Conservation (phyloP, 2,797 vertebrate genomes). For the Simalia tracyae region DNA sequence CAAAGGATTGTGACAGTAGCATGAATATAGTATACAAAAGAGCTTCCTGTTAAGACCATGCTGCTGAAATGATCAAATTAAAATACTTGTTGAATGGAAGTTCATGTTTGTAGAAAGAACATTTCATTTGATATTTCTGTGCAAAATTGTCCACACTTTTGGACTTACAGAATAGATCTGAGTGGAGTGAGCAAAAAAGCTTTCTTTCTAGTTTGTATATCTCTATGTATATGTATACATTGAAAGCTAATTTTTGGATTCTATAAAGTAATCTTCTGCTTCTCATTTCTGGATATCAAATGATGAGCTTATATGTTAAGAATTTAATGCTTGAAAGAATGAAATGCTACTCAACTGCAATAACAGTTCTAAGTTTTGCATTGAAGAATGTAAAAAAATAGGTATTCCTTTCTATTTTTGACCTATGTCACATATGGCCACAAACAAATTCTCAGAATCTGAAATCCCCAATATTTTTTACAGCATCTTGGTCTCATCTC, state of each 20-base stretch:
- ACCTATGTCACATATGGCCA: neutral
- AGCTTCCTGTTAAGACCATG: constrained; percentile 70
- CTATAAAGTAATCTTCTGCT: constrained; percentile 45
- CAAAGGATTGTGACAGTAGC: constrained; percentile 72
- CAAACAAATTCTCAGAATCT: neutral
- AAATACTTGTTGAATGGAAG: constrained; percentile 67
- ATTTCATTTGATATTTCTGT: constrained; percentile 57
- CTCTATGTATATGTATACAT: neutral
- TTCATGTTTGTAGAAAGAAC: constrained; percentile 68
- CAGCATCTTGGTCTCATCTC: neutral
- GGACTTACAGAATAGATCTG: neutral
- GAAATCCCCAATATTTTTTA: neutral
- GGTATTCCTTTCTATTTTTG: neutral
- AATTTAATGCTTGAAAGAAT: constrained; percentile 38
- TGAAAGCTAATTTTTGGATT: constrained; percentile 19
- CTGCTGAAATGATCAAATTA: constrained; percentile 72
- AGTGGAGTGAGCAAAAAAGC: neutral
- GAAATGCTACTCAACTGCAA: constrained; percentile 26
- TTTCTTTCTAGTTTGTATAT: constrained; percentile 37
- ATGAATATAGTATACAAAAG: constrained; percentile 78
- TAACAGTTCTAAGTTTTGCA: neutral
- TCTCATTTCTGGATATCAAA: constrained; percentile 43
- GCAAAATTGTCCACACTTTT: constrained; percentile 50
- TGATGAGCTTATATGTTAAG: constrained; percentile 50
- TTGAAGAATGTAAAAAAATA: neutral